Base-by-base conservation (phyloP, 2,888 invertebrate species). In the Tipula lateralis region DNA sequence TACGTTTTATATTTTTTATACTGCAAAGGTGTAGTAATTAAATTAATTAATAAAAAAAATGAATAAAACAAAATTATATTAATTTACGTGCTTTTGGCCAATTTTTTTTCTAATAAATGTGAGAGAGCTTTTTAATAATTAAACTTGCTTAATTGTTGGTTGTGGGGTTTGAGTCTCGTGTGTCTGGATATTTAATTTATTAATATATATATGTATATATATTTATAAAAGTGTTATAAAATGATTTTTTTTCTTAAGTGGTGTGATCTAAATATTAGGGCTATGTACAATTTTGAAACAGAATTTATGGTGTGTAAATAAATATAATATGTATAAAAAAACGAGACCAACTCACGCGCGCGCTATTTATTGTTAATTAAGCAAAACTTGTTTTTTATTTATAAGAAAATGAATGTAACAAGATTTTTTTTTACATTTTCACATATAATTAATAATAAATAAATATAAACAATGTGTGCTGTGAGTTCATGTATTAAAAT, bases 401-500 rank as follows among this genome's bases (percentile, higher is more conserved):
- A 66, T 66, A 66, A 66, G 66, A 66, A 66, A 66, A 66, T 66
- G 66, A 66, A 66, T 66, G 66, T 66, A 66, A 66, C 66, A 66
- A 66, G 19, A 66, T 24, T 66, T 66, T 66, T 66, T 66, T 24
- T 66, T 66, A 66, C 66, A 66, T 66, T 66, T 66, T 66, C 66
- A 66, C 66, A 66, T 66, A 66, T 66, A 66, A 66, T 66, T 66
- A 66, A 66, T 66, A 66, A 66, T 66, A 66, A 66, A 66, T 66
- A 66, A 66, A 66, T 66, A 66, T 66, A 66, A 66, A 66, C 66
- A 66, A 12, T 66, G 66, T 66, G 7, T 24, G 24, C 66, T 66
- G 66, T 66, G 66, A 66, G 66, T 66, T 66, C 66, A 24, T 19
- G 19, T 19, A 66, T 66, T 66, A 66, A 66, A 66, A 66, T 66